Evolutionary conservation across 2,797 vertebrate species (phyloP).

Genomic region (Centroberyx gerrardi): DNA sequence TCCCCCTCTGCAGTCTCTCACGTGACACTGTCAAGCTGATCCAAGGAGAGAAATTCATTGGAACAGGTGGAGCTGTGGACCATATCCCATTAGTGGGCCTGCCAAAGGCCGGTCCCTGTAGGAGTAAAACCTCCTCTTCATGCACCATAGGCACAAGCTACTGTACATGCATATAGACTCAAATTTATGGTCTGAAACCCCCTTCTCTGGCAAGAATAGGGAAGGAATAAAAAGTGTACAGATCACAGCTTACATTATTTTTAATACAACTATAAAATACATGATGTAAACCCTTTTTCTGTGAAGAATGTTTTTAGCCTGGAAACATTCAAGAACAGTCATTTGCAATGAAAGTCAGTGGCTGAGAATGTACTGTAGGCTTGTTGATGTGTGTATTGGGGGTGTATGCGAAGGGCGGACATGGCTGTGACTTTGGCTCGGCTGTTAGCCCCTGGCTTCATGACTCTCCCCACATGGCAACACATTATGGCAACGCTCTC

Average conservation of each 20-base stretch:
- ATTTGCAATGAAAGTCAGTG: slow-evolving; percentile 79
- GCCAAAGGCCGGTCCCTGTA: slow-evolving; percentile 78
- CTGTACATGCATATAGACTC: slow-evolving; percentile 70
- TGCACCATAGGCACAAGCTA: slow-evolving; percentile 74
- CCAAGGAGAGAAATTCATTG: slow-evolving; percentile 77
- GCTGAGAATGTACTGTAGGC: slow-evolving; percentile 70
- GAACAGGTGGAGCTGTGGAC: slow-evolving; percentile 83
- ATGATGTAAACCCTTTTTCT: slow-evolving; percentile 45
- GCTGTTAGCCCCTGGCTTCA: slow-evolving; percentile 72
- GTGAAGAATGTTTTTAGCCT: slow-evolving; percentile 56
- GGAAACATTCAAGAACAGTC: slow-evolving; percentile 72
- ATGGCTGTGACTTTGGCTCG: slow-evolving; percentile 73
- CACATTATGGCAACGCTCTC: slow-evolving; percentile 72
- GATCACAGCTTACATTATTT: slow-evolving; percentile 68
- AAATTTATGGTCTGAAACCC: slow-evolving; percentile 73
- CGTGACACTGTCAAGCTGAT: slow-evolving; percentile 68
- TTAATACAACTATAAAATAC: slow-evolving; percentile 69
- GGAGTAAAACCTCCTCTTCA: slow-evolving; percentile 78
- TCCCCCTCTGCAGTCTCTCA: slow-evolving; percentile 57
- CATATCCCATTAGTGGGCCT: slow-evolving; percentile 83
- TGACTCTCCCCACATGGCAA: slow-evolving; percentile 80
- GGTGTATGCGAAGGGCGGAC: slow-evolving; percentile 73
- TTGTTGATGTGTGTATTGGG: slow-evolving; percentile 64
- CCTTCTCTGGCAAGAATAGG: slow-evolving; percentile 60
- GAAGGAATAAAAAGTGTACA: slow-evolving; percentile 51